Percentiles rank a stretch among this genome's conserved stretches.
Evolutionary conservation across 2,797 vertebrate genomes (phyloP).

Genomic region (Scleropages formosus): DNA sequence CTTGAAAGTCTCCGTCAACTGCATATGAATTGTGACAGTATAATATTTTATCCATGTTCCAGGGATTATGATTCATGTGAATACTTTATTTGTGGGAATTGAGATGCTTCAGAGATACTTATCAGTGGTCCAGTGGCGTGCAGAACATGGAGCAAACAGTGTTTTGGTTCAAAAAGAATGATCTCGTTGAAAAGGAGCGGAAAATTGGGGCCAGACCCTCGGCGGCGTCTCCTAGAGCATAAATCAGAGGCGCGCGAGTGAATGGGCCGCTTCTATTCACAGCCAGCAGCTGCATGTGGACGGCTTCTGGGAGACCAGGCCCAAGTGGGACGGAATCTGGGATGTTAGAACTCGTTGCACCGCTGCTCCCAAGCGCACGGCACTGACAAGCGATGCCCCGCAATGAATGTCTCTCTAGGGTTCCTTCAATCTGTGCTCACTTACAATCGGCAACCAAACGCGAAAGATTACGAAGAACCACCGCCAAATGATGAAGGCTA

Average conservation of each 20-base stretch:
- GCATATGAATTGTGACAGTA: not conserved
- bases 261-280: constrained; percentile 18
- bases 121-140: not conserved
- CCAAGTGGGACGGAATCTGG: constrained; percentile 2
- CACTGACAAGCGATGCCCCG: not conserved
- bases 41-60: not conserved
- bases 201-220: constrained; percentile 31
- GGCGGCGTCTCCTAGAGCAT: constrained; percentile 31
- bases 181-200: too few species aligned
- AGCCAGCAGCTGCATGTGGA: constrained; percentile 29
- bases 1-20: not conserved
- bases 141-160: not conserved
- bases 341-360: constrained; percentile 6
- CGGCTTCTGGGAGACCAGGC: constrained; percentile 27
- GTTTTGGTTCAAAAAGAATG: constrained; percentile 32
- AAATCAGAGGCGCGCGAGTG: constrained; percentile 24
- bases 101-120: not conserved
- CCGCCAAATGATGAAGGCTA: too few species aligned
- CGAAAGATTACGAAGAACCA: too few species aligned
- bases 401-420: not conserved
- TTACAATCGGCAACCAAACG: too few species aligned
- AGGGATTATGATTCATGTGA: not conserved
- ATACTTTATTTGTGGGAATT: not conserved
- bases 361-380: not conserved
- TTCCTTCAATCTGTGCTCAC: too few species aligned